Conservation (phyloP, 2,888 invertebrate species). For the Drosophila colorata region DNA sequence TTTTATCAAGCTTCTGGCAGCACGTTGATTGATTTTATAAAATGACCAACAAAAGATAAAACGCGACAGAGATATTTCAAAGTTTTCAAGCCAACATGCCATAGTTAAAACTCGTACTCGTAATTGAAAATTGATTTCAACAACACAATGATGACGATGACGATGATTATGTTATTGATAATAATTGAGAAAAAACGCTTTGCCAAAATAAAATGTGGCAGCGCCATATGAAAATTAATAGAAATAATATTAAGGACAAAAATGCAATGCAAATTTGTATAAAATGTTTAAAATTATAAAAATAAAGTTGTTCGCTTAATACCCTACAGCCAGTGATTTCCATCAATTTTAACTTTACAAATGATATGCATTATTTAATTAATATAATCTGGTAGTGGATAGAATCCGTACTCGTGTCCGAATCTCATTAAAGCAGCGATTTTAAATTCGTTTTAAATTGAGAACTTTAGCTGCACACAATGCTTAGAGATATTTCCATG, state of each 20-base stretch:
- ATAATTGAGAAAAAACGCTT: constrained; percentile 5
- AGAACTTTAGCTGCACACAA: background rate
- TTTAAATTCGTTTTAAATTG: background rate
- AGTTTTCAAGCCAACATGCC: constrained; percentile 35
- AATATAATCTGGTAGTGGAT: background rate
- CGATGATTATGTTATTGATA: background rate
- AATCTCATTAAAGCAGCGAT: background rate
- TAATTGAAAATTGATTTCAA: constrained; percentile 74
- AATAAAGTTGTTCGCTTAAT: background rate
- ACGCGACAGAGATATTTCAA: constrained; percentile 25
- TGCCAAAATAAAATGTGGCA: constrained; percentile 13
- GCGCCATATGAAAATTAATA: constrained; percentile 60
- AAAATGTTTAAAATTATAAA: constrained; percentile 22
- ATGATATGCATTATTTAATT: background rate
- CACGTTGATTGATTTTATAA: constrained; percentile 73
- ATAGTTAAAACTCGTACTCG: constrained; percentile 48
- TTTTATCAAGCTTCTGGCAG: constrained; percentile 2
- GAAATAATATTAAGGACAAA: constrained; percentile 59
- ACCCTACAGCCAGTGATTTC: background rate
- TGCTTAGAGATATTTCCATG: background rate
- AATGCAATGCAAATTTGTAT: constrained; percentile 52
- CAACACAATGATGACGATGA: constrained; percentile 15
- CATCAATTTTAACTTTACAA: constrained; percentile 9
- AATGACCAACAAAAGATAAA: constrained; percentile 59
- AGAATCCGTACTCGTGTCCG: background rate